Percentiles rank a stretch among this genome's conserved stretches.
phyloP scores from a whole-genome alignment of 2,113 vertebrate species.

The Acrocephalus kingi region DNA sequence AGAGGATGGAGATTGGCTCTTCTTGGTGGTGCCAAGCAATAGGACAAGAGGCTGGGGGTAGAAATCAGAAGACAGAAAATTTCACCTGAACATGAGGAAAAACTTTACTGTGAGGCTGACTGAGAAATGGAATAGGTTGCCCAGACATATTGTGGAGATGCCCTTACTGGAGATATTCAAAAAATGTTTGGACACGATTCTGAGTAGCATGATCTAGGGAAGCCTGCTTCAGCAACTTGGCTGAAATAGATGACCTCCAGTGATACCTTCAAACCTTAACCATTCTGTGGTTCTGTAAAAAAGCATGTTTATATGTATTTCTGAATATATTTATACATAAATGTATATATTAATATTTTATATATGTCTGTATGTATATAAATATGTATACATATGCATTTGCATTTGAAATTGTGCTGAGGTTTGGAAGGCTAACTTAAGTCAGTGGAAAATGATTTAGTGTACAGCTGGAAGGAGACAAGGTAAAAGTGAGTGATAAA shows the following conservation, averaged over 20 bases:
- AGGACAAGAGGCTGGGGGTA: background rate
- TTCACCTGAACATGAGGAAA: background rate
- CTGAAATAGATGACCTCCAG: background rate
- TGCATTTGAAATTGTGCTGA: background rate
- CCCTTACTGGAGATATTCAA: background rate
- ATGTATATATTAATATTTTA: background rate
- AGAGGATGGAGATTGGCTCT: background rate
- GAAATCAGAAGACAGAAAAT: background rate
- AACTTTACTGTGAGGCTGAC: background rate
- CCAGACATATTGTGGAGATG: background rate
- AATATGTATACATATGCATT: background rate
- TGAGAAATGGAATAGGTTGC: background rate
- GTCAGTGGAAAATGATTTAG: background rate
- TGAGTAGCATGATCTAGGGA: background rate
- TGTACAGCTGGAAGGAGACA: background rate
- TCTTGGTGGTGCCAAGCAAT: background rate
- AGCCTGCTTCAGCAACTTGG: background rate
- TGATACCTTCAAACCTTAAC: background rate
- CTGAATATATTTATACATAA: background rate
- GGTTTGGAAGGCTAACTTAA: background rate
- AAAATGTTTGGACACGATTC: background rate
- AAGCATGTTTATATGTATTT: background rate
- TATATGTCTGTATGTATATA: background rate
- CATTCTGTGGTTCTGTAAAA: background rate
- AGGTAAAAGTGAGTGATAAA: background rate